A percentile compares a stretch with the other conserved stretches of the same genome.
phyloP scores from a whole-genome alignment of 2,113 vertebrate species.

The Nanorana parkeri region DNA sequence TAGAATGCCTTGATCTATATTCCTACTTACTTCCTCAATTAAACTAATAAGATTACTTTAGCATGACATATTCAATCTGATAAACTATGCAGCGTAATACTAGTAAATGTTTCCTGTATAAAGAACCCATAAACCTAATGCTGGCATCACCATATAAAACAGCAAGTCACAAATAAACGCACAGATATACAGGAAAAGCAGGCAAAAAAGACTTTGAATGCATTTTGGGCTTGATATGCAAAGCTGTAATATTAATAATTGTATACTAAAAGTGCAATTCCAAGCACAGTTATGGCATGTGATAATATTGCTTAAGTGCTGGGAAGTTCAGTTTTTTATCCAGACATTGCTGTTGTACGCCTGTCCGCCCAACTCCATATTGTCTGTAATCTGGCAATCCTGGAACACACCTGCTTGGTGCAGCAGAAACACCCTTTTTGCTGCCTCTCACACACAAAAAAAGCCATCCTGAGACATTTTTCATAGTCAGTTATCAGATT shows the following conservation, averaged over 20 bases:
- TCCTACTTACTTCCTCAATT: constrained; percentile 47
- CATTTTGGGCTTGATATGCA: not conserved
- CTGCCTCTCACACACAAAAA: no score
- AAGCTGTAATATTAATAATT: no score
- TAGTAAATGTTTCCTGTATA: constrained; percentile 27
- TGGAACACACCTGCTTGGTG: no score
- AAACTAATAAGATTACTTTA: constrained; percentile 37
- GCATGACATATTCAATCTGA: constrained; percentile 15
- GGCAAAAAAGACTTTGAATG: not conserved
- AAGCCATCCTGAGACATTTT: no score
- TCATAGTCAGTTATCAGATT: no score
- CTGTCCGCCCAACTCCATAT: not conserved
- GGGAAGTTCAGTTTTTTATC: no score
- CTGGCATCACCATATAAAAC: not conserved
- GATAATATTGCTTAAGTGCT: not conserved
- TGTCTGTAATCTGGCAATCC: no score
- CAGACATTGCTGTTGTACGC: not conserved
- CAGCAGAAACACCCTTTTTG: no score
- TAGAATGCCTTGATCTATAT: constrained; percentile 35
- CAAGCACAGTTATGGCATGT: not conserved
- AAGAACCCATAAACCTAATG: not conserved
- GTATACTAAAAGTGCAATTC: not conserved
- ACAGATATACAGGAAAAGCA: not conserved
- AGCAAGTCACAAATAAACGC: not conserved
- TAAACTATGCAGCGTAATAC: not conserved